Evolutionary conservation across 1,140 invertebrate species (phyloP).

Genomic region (Drosophila sp.): DNA sequence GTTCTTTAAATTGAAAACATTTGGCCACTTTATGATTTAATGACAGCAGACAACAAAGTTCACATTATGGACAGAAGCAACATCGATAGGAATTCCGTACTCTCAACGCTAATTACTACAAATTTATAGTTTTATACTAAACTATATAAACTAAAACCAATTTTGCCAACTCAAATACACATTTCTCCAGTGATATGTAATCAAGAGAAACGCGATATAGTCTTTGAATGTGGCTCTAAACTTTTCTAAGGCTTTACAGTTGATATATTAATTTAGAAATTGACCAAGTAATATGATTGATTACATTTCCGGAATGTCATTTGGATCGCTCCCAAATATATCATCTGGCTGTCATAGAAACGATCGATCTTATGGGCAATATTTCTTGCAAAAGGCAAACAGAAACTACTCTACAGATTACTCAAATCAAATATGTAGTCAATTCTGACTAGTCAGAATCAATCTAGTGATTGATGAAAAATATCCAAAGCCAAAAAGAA

Average conservation of each 20-base stretch:
- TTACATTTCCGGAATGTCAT: background rate
- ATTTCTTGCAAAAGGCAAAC: background rate
- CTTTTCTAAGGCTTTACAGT: background rate
- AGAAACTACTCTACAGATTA: background rate
- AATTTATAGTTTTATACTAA: too few species aligned
- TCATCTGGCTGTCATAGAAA: background rate
- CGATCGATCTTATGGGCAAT: background rate
- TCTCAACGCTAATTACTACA: too few species aligned
- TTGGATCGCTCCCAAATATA: background rate
- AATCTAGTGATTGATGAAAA: background rate
- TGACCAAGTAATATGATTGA: background rate
- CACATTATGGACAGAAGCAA: background rate
- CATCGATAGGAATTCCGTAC: too few species aligned
- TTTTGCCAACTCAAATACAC: too few species aligned
- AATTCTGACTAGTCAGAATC: background rate
- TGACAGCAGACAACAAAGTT: background rate
- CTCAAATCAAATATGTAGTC: background rate
- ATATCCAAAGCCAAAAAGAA: background rate
- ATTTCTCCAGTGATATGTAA: background rate
- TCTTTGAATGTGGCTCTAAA: background rate
- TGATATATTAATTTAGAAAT: background rate
- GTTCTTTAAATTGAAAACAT: slow-evolving; percentile 5
- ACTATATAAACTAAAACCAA: too few species aligned
- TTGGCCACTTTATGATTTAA: slow-evolving; percentile 4
- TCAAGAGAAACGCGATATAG: too few species aligned